Evolutionary conservation across 1,140 invertebrate species (phyloP), one percentile per base, ranked within the genome.

Genomic region (Diorhabda carinulata): DNA sequence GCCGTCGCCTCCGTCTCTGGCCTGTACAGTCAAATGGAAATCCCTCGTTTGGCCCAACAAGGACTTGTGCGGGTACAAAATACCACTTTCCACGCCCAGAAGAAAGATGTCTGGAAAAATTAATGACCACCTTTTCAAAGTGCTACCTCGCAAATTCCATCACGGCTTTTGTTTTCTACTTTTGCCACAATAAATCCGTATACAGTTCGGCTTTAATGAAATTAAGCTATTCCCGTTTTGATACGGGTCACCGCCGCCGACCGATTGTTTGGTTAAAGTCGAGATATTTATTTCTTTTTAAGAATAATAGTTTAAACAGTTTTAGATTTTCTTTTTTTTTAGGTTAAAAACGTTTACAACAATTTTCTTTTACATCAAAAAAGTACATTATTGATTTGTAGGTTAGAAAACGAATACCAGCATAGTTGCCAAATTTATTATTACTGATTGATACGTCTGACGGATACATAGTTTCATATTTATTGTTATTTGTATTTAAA

Each of bases 21-120:
- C 93, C 74, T 90, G 86, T 7, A 96, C 89, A 43, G 86, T 83
- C 9, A 96, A 81, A 65, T 87, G 86, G 80, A 92, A 93, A 4
- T 86, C 81, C 41, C 85, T 84, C 40, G 84, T 82, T 75, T 85
- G 84, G 25, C 91, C 91, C 0, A 85, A 75, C 6, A 94, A 85
- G 3, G 89, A 87, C 59, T 87, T 85, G 0, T 88, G 86, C 0
- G 93, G 91, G 79, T 92, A 93, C 2, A 95, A 82, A 71, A 95
- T 91, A 43, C 93, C 93, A 3, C 86, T 88, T 67, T 86, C 84
- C 10, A 87, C 82, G 70, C 94, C 91, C 58, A 95, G 82, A 7
- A 84, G 81, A 77, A 95, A 95, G 2, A 89, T 84, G 61, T 87
- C 88, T 89, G 80, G 79, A 81, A 75, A 73, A 52, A 52, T 52